A percentile compares a stretch with the other conserved stretches of the same genome.
phyloP scores from a whole-genome alignment of 2,113 vertebrate genomes.

The Ciconia stormi region DNA sequence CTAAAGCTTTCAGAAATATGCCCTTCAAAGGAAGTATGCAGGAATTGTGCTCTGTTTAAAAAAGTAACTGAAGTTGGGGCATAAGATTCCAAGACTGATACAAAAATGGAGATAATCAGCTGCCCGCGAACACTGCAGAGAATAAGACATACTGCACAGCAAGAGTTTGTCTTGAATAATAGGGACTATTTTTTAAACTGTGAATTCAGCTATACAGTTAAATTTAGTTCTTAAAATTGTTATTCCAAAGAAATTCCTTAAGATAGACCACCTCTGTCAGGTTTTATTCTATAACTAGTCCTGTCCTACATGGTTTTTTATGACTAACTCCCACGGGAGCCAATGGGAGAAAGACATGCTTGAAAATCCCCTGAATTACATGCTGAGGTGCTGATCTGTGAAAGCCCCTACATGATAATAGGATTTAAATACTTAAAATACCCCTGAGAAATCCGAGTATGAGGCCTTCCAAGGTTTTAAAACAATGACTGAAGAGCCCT shows the following conservation, averaged over 20 bases:
- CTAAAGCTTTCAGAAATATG: neutral
- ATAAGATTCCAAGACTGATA: neutral
- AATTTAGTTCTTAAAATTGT: constrained; percentile 2
- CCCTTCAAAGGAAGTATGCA: neutral
- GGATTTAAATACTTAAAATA: neutral
- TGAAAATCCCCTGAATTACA: neutral
- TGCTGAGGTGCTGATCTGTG: neutral
- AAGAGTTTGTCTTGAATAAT: neutral
- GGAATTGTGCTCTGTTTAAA: neutral
- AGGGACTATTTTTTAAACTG: neutral
- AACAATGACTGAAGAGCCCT: neutral
- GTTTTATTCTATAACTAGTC: neutral
- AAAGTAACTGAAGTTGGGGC: neutral
- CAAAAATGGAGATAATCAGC: neutral
- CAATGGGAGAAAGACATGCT: neutral
- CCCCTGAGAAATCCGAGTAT: neutral
- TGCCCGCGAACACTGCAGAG: neutral
- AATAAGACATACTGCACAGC: neutral
- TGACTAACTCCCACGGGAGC: neutral
- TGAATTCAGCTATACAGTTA: neutral
- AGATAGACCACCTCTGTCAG: neutral
- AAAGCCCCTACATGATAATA: neutral
- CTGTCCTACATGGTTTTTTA: neutral
- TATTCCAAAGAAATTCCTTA: neutral
- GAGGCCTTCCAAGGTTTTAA: neutral